Evolutionary conservation across 1,140 invertebrate species (phyloP).

Genomic region (Drosophila kohkoa): DNA sequence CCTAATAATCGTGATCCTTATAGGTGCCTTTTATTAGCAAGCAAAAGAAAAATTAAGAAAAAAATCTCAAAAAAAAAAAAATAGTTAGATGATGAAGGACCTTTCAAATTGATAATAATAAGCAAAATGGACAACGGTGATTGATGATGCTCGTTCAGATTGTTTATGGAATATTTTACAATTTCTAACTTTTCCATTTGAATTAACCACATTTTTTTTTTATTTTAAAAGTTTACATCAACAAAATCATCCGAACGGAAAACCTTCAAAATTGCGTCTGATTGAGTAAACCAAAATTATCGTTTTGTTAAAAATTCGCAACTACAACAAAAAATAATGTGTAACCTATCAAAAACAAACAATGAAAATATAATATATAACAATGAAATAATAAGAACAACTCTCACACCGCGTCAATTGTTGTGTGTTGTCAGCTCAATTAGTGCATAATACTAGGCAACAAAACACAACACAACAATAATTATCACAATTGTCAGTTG

Average conservation of each 20-base stretch:
- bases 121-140: conserved; percentile 5
- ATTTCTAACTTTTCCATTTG: neutral
- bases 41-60: neutral
- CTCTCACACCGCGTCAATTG: neutral
- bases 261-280: conserved; percentile 16
- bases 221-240: conserved; percentile 6
- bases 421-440: conserved; percentile 30
- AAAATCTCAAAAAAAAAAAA: neutral
- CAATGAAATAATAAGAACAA: neutral
- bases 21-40: conserved; percentile 7
- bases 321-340: neutral
- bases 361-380: neutral
- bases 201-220: neutral
- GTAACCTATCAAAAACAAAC: neutral
- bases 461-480: conserved; percentile 6
- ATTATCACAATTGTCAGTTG: conserved; percentile 25
- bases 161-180: neutral
- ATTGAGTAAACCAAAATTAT: conserved; percentile 21
- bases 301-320: conserved; percentile 1
- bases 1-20: conserved; percentile 9
- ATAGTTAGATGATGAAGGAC: neutral
- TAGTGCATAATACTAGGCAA: conserved; percentile 28
- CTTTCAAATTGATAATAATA: conserved; percentile 4
- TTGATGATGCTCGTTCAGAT: neutral
- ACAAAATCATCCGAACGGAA: neutral